Conservation (phyloP, 2,888 invertebrate species). For the Galerucella nymphaeae region DNA sequence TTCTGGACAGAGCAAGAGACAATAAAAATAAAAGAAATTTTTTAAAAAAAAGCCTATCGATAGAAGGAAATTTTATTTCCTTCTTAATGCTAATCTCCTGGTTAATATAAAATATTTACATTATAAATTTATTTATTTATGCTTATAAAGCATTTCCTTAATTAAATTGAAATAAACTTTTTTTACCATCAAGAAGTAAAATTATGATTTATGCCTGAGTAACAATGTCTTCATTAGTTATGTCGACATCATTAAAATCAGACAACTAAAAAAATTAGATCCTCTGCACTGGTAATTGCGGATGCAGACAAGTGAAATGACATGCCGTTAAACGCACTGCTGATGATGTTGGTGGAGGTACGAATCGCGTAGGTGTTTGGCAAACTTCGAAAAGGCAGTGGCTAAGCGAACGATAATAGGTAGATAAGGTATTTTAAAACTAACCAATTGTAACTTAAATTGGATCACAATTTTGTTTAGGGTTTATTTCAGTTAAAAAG, state of each 20-base stretch:
- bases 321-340: conserved; percentile 41
- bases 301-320: conserved; percentile 44
- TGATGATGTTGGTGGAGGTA: conserved; percentile 7
- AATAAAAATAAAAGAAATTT: no score
- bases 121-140: no score
- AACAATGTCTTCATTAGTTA: conserved; percentile 44
- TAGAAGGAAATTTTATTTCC: no score
- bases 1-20: no score
- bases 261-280: conserved; percentile 36
- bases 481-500: no score
- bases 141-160: conserved; percentile 4
- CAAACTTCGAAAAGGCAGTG: conserved; percentile 24
- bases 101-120: no score
- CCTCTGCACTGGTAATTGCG: conserved; percentile 41
- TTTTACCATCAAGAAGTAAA: conserved; percentile 14
- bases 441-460: no score
- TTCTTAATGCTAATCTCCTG: no score
- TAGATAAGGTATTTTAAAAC: neutral
- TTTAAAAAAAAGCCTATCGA: no score
- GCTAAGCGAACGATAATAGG: conserved; percentile 5
- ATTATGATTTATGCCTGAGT: conserved; percentile 32
- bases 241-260: conserved; percentile 37
- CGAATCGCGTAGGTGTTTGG: conserved; percentile 43
- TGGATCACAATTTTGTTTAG: no score
- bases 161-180: conserved; percentile 8